Base-by-base conservation (phyloP, 2,888 invertebrate species). In the Mimachlamys varia region DNA sequence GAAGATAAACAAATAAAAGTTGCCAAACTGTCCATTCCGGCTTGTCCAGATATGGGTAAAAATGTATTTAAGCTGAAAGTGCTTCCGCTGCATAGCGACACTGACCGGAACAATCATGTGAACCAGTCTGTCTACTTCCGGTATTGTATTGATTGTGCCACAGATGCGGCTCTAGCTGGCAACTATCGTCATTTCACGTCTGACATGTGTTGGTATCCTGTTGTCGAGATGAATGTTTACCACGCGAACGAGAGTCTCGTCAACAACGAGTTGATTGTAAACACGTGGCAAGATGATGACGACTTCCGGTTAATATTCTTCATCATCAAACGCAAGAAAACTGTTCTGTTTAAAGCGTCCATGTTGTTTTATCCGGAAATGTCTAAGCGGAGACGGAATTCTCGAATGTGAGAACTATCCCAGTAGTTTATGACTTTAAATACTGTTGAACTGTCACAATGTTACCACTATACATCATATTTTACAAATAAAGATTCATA, bases 141-240 rank as follows among this genome's bases (percentile, higher is more conserved):
- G 55, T 88, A 10, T 27, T 88, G 88, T 88, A 88, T 88, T n/a
- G 88, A 88, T 53, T 88, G 88, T 27, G 88, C 88, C 1, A 50
- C 88, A 17, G 55, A 55, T 53, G 88, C 88, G 10, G 88, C 88
- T 27, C 49, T 88, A 7, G 27, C 50, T 15, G 88, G 88, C 27
- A 53, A 33, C 27, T 88, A 88, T 27, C 50, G 55, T 33, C 88
- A 88, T 22, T 88, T 88, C 50, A 88, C 88, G 17, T 44, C 49
- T 22, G 88, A 88, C 27, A 88, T 88, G 88, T 88, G 88, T 27
- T 88, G 88, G 88, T 88, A 88, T 27, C 88, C 88, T 5, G 88
- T 88, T n/a, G 53, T 53, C 19, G 88, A 88, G 27, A 55, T 88
- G 53, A 55, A 88, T 88, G 55, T 88, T 53, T 55, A 88, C 13